phyloP scores from a whole-genome alignment of 2,888 invertebrate genomes.

The Bruchidius siliquastri region DNA sequence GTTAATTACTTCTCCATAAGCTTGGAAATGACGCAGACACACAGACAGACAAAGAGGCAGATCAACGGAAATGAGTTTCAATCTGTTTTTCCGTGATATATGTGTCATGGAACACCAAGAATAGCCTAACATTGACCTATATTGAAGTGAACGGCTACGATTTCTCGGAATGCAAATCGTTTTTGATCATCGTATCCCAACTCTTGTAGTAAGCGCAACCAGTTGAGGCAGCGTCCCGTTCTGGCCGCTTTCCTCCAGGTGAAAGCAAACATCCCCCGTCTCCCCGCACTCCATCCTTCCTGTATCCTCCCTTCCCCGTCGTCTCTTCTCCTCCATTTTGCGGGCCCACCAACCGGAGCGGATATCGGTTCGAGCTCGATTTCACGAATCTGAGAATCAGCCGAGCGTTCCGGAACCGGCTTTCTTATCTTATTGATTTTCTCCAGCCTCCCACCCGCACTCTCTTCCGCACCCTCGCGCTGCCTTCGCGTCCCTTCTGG shows the following conservation, averaged over 20 bases:
- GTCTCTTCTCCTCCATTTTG: conserved; percentile 42
- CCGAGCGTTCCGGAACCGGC: conserved; percentile 50
- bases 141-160: no score
- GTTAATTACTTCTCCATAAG: no score
- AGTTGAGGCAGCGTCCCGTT: background rate
- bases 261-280: background rate
- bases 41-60: no score
- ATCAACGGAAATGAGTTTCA: no score
- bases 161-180: no score
- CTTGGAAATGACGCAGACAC: no score
- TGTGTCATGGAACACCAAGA: no score
- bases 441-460: conserved; percentile 27
- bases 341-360: conserved; percentile 46
- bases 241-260: background rate
- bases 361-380: conserved; percentile 48
- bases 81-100: no score
- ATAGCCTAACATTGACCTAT: no score
- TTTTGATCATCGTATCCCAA: no score
- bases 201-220: background rate
- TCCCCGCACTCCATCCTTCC: background rate
- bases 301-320: no score
- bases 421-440: conserved; percentile 51
- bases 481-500: background rate
- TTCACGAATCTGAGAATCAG: conserved; percentile 50
- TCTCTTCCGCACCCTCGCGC: conserved; percentile 31